Conservation (phyloP, 2,888 invertebrate genomes). For the Chloroclysta siterata region DNA sequence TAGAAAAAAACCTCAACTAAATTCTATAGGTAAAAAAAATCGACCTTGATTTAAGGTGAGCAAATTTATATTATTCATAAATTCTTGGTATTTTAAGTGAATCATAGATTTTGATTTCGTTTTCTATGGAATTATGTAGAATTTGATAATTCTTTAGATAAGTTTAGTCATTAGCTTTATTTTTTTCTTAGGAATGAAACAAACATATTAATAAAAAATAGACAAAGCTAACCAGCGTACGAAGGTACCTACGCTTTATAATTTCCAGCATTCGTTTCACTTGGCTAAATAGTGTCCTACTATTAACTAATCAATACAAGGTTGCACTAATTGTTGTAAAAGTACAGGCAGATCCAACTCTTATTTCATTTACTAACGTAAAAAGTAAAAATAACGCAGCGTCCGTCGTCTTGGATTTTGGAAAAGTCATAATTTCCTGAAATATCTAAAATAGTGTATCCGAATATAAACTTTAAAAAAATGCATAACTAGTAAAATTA, state of each 20-base stretch:
- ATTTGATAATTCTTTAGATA: not conserved
- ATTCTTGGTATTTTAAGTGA: not conserved
- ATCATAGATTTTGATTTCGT: not conserved
- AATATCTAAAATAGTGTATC: too few relatives aligned
- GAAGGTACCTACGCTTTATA: not conserved
- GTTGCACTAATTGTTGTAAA: slow-evolving; percentile 8
- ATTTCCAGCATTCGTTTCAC: slow-evolving; percentile 15
- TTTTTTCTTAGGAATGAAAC: slow-evolving; percentile 2
- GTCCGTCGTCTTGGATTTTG: too few relatives aligned
- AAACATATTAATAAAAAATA: too few relatives aligned
- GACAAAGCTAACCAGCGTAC: too few relatives aligned
- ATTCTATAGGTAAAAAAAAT: not conserved
- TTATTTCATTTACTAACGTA: too few relatives aligned
- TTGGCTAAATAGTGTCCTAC: slow-evolving; percentile 7
- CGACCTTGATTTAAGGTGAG: not conserved
- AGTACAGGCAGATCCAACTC: not conserved
- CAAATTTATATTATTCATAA: slow-evolving; percentile 5
- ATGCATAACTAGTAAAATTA: too few relatives aligned
- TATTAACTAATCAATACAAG: slow-evolving; percentile 26
- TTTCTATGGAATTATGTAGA: slow-evolving; percentile 2
- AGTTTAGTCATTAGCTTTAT: not conserved
- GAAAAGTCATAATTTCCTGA: too few relatives aligned
- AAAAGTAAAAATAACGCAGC: too few relatives aligned
- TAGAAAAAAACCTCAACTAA: not conserved
- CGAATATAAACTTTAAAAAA: too few relatives aligned